Percentiles rank a stretch among this genome's conserved stretches.
Conservation (phyloP, 2,113 vertebrate species). For the pig (Sus scrofa) region DNA sequence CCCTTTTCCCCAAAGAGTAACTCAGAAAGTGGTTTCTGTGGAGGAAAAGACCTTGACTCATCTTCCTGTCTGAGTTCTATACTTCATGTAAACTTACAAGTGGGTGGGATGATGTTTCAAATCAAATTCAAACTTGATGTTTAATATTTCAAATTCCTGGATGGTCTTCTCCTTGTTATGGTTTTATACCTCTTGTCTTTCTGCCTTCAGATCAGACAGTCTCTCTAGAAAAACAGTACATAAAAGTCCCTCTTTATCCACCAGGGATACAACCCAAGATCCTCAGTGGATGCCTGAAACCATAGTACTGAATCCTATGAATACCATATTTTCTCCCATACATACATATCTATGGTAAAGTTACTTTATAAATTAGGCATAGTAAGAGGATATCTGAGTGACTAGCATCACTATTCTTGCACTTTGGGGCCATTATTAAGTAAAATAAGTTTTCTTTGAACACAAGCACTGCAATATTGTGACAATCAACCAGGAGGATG, state of each 20-base stretch:
- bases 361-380: background rate
- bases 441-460: background rate
- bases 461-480: background rate
- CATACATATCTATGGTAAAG: background rate
- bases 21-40: conserved; percentile 40
- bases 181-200: background rate
- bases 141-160: background rate
- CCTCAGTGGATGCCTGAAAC: background rate
- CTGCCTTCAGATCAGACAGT: background rate
- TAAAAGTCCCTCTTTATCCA: background rate
- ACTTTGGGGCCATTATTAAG: background rate
- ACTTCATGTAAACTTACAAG: conserved; percentile 34
- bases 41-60: conserved; percentile 41
- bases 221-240: background rate
- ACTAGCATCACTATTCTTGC: background rate
- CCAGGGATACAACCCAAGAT: background rate
- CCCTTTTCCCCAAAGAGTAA: conserved; percentile 46
- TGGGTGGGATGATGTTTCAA: conserved; percentile 1
- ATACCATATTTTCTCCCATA: background rate
- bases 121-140: background rate
- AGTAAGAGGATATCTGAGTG: background rate
- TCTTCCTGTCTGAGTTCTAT: background rate
- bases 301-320: background rate
- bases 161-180: background rate
- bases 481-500: background rate